Conservation (phyloP, 2,888 invertebrate species). For the Leucoptera coffeella region DNA sequence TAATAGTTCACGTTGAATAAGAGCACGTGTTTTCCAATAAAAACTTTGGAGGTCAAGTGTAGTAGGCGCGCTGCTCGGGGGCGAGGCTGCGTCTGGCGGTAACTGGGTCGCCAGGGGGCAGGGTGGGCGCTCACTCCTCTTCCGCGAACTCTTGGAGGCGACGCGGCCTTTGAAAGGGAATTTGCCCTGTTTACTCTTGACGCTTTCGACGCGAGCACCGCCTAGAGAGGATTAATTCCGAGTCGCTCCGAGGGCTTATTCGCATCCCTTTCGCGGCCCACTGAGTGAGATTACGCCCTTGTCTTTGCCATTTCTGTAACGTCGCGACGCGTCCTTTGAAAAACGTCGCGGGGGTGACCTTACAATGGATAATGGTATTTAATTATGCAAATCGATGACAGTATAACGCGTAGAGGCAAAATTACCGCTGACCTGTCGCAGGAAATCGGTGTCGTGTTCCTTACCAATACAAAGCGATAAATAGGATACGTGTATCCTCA, state of each 20-base stretch:
- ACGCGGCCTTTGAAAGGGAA: constrained; percentile 13
- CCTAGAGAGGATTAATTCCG: constrained; percentile 40
- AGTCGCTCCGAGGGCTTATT: constrained; percentile 25
- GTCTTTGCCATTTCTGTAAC: too few relatives aligned
- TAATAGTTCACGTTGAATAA: constrained; percentile 21
- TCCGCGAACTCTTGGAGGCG: constrained; percentile 18
- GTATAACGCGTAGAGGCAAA: constrained; percentile 25
- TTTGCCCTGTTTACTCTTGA: constrained; percentile 21
- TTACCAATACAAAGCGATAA: too few relatives aligned
- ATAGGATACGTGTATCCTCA: too few relatives aligned
- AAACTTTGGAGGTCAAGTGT: constrained; percentile 54
- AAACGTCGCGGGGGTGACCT: constrained; percentile 27
- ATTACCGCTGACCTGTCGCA: constrained; percentile 24
- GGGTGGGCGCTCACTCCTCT: constrained; percentile 22
- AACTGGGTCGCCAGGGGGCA: constrained; percentile 47
- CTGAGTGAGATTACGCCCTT: constrained; percentile 16
- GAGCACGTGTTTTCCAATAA: constrained; percentile 48
- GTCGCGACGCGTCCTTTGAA: too few relatives aligned
- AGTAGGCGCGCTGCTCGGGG: constrained; percentile 41
- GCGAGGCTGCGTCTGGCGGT: constrained; percentile 46
- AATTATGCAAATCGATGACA: constrained; percentile 38
- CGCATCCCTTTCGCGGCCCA: constrained; percentile 29
- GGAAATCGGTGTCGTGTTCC: constrained; percentile 36
- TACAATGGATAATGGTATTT: constrained; percentile 41
- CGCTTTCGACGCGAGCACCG: constrained; percentile 20